phyloP scores from a whole-genome alignment of 2,113 vertebrate species.

The Aepyceros melampus region DNA sequence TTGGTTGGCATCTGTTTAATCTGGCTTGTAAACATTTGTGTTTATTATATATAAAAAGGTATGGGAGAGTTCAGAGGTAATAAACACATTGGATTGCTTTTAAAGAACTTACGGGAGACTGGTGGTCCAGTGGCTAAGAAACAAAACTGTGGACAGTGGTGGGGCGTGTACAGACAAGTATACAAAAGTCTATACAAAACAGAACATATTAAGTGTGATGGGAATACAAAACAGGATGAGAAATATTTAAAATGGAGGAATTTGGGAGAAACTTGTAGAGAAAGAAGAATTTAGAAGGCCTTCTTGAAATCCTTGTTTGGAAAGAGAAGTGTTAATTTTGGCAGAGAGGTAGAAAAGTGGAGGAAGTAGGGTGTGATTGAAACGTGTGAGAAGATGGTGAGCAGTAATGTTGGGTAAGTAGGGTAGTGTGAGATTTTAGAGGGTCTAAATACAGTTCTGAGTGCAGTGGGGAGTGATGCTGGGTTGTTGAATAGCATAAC shows the following conservation, averaged over 20 bases:
- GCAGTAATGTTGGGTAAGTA: not conserved
- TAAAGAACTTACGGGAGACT: not conserved
- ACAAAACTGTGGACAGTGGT: not conserved
- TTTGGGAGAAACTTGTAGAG: not conserved
- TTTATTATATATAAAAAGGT: not conserved
- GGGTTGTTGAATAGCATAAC: not conserved
- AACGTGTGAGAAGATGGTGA: not conserved
- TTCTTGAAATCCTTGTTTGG: not conserved
- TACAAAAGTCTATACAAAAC: not conserved
- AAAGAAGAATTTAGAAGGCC: not conserved
- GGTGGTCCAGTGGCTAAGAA: not conserved
- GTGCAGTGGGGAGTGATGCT: not conserved
- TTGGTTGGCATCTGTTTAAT: not conserved
- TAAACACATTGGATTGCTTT: not conserved
- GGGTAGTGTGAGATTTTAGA: not conserved
- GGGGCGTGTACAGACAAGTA: not conserved
- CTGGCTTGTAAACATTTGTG: constrained; percentile 15
- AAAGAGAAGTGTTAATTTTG: not conserved
- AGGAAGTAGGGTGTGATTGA: not conserved
- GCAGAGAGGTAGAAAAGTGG: not conserved
- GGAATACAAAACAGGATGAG: not conserved
- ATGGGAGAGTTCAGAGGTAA: not conserved
- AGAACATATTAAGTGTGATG: not conserved
- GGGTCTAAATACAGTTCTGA: not conserved
- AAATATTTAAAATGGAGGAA: not conserved